These are phyloP conservation scores for Fukomys damarensis DNA, from an alignment of 2,113 vertebrate species.

Conservation along the genomic window DNA sequence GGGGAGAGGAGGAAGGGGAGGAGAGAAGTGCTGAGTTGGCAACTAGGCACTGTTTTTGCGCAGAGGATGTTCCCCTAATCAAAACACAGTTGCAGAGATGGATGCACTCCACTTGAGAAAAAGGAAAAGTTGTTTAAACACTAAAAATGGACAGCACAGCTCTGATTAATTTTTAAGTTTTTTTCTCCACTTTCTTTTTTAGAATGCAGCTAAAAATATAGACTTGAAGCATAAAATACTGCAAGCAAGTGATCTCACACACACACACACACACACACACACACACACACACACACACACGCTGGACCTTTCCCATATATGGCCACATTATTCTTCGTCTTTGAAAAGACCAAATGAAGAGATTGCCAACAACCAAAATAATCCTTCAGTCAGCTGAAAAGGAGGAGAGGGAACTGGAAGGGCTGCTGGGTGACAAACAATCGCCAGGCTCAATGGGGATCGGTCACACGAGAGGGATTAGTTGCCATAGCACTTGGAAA, in stretches of 20 bases:
- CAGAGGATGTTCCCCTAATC: constrained; percentile 37
- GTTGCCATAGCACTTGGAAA: constrained; percentile 68
- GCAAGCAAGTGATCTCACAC: constrained; percentile 52
- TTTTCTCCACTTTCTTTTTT: constrained; percentile 65
- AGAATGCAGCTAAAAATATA: constrained; percentile 77
- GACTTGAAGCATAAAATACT: constrained; percentile 73
- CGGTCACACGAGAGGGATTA: constrained; percentile 32
- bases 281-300: constrained; percentile 28
- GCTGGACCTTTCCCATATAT: constrained; percentile 73
- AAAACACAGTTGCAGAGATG: constrained; percentile 59
- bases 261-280: background rate
- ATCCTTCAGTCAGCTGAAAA: constrained; percentile 65
- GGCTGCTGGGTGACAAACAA: constrained; percentile 21
- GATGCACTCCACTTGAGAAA: constrained; percentile 38
- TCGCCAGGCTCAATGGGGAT: constrained; percentile 42
- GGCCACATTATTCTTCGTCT: constrained; percentile 63
- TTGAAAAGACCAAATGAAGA: constrained; percentile 76
- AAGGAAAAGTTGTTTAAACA: constrained; percentile 33
- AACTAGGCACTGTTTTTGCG: constrained; percentile 35
- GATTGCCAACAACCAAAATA: constrained; percentile 76
- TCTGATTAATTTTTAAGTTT: constrained; percentile 63
- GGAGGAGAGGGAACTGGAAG: background rate
- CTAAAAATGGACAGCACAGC: constrained; percentile 54
- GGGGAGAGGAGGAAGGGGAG: background rate
- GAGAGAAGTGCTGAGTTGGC: constrained; percentile 42